Evolutionary conservation across 2,797 vertebrate species (phyloP).

Genomic region (Acrossocheilus fasciatus): DNA sequence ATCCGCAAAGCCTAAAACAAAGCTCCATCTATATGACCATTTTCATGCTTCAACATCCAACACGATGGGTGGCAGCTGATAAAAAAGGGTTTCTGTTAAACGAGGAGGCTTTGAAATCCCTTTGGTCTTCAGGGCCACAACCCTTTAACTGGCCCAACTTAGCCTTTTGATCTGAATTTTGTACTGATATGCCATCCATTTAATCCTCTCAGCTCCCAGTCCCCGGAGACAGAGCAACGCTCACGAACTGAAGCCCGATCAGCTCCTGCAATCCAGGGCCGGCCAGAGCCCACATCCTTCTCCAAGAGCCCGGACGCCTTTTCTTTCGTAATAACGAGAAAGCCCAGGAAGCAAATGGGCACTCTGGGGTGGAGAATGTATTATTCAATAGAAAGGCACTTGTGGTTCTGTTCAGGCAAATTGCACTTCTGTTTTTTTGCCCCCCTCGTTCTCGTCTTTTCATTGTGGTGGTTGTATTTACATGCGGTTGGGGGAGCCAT

Average conservation of each 20-base stretch:
- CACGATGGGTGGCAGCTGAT: conserved; percentile 76
- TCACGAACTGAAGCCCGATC: conserved; percentile 17
- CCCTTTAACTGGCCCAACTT: conserved; percentile 71
- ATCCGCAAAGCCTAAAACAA: conserved; percentile 62
- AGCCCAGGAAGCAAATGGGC: conserved; percentile 73
- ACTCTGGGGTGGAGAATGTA: conserved; percentile 68
- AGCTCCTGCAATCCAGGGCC: conserved; percentile 21
- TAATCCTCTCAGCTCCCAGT: conserved; percentile 65
- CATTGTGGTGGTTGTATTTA: conserved; percentile 58
- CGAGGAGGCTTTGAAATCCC: conserved; percentile 82
- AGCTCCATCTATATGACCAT: conserved; percentile 59
- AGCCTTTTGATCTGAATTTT: conserved; percentile 71
- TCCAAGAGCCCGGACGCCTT: conserved; percentile 70
- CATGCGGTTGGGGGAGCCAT: conserved; percentile 38
- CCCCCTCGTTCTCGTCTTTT: conserved; percentile 44
- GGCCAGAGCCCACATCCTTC: conserved; percentile 63
- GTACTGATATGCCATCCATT: conserved; percentile 65
- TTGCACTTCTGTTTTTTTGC: conserved; percentile 57
- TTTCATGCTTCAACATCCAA: conserved; percentile 72
- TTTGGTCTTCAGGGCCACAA: conserved; percentile 71
- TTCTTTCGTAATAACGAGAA: conserved; percentile 71
- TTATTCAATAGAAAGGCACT: conserved; percentile 70
- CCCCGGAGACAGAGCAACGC: conserved; percentile 58
- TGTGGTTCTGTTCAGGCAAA: conserved; percentile 74
- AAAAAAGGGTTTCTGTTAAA: conserved; percentile 82